phyloP scores from a whole-genome alignment of 1,140 invertebrate genomes.

The Venturia canescens region DNA sequence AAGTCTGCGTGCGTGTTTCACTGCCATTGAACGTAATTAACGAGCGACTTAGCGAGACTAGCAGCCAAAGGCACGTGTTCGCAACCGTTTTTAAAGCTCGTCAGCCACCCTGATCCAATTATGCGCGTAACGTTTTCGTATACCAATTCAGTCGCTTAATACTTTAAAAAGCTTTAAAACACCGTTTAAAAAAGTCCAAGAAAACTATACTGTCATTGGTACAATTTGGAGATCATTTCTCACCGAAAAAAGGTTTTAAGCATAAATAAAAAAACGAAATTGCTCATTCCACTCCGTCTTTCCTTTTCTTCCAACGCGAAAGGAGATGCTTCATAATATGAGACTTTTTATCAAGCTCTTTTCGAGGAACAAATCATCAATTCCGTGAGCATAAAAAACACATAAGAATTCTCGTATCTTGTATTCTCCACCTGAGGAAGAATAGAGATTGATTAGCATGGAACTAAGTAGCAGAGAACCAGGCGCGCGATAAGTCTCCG shows the following conservation, averaged over 20 bases:
- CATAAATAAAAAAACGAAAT: no score
- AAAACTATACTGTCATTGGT: background rate
- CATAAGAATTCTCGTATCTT: background rate
- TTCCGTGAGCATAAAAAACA: background rate
- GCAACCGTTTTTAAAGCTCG: background rate
- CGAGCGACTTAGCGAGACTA: conserved; percentile 33
- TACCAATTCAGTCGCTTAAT: background rate
- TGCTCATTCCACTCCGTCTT: no score
- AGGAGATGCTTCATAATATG: no score
- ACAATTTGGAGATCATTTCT: no score
- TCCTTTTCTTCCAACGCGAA: no score
- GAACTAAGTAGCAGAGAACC: conserved; percentile 25
- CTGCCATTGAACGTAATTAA: conserved; percentile 26
- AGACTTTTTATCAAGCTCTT: background rate
- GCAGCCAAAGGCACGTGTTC: background rate
- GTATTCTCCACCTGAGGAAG: conserved; percentile 13
- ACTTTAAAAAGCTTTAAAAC: background rate
- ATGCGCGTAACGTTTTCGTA: background rate
- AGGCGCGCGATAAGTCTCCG: conserved; percentile 29
- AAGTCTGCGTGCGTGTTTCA: background rate
- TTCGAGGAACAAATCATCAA: background rate
- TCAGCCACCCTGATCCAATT: background rate
- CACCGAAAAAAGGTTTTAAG: no score
- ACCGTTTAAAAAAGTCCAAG: background rate
- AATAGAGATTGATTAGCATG: conserved; percentile 13